A percentile compares a stretch with the other conserved stretches of the same genome.
Conservation (phyloP, 2,113 vertebrate species). For the Syngnathus floridae region DNA sequence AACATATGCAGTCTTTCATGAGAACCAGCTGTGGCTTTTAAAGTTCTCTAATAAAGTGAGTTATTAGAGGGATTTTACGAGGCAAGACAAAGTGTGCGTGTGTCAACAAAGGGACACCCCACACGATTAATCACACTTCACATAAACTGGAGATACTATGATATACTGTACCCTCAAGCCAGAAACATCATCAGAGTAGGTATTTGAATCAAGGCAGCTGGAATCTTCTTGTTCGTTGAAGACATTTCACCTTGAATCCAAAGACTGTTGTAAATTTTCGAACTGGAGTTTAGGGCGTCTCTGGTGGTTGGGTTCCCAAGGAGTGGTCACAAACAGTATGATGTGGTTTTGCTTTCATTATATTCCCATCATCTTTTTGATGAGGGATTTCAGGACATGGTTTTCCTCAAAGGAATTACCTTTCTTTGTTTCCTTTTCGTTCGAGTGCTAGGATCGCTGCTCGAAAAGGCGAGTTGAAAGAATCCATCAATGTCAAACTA, state of each 20-base stretch:
- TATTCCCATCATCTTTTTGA: too few relatives aligned
- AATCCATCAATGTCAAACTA: too few relatives aligned
- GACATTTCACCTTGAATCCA: not conserved
- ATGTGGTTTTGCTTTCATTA: too few relatives aligned
- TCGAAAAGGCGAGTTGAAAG: too few relatives aligned
- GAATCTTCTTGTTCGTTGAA: not conserved
- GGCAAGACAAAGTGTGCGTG: slow-evolving; percentile 17
- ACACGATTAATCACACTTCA: slow-evolving; percentile 12
- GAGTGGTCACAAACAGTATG: not conserved
- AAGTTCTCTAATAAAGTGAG: slow-evolving; percentile 31
- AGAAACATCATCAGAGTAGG: not conserved
- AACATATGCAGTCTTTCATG: not conserved
- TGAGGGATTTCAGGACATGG: too few relatives aligned
- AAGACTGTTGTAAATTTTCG: not conserved
- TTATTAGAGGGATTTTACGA: slow-evolving; percentile 39
- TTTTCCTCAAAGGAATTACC: not conserved
- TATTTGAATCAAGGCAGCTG: not conserved
- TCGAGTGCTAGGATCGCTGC: too few relatives aligned
- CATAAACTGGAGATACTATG: not conserved
- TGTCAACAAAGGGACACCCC: slow-evolving; percentile 21
- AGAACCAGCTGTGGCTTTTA: slow-evolving; percentile 18
- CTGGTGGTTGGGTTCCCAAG: not conserved
- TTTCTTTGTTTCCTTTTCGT: too few relatives aligned
- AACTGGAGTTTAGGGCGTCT: not conserved
- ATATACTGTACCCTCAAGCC: slow-evolving; percentile 4